Evolutionary conservation across 2,113 vertebrate genomes (phyloP).

Genomic region (Meriones unguiculatus): DNA sequence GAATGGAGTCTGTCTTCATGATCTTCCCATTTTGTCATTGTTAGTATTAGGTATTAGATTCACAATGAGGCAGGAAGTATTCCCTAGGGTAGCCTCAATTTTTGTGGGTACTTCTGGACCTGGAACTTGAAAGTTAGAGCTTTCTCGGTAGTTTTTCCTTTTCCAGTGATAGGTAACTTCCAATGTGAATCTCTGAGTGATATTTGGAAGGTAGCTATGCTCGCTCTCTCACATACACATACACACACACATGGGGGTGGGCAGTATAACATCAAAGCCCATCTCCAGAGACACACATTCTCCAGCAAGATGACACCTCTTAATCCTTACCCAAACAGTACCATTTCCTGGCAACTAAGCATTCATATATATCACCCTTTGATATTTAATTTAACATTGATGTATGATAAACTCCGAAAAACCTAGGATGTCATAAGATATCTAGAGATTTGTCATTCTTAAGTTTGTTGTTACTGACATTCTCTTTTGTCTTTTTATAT

Average conservation of each 20-base stretch:
- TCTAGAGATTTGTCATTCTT: constrained; percentile 38
- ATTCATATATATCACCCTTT: not conserved
- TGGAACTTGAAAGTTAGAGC: not conserved
- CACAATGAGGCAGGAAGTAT: not conserved
- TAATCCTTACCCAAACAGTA: not conserved
- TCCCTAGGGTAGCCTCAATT: not conserved
- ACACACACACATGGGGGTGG: not conserved
- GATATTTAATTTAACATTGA: constrained; percentile 1
- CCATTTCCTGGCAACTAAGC: not conserved
- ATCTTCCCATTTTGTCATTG: not conserved
- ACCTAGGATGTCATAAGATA: constrained; percentile 13
- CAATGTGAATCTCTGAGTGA: constrained; percentile 16
- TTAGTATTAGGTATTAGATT: not conserved
- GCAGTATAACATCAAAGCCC: not conserved
- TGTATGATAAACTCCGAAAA: constrained; percentile 35
- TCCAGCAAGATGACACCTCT: not conserved
- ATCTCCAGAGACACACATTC: not conserved
- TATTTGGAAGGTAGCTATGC: not conserved
- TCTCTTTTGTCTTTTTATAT: constrained; percentile 26
- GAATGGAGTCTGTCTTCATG: not conserved
- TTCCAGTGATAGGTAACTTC: not conserved
- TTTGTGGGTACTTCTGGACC: not conserved
- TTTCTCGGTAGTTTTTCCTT: constrained; percentile 11
- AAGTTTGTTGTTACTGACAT: constrained; percentile 37
- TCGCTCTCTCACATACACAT: not conserved